Percentiles rank a stretch among this genome's conserved stretches.
Conservation (phyloP, 2,113 vertebrate species). For the Poeciliopsis retropinna region DNA sequence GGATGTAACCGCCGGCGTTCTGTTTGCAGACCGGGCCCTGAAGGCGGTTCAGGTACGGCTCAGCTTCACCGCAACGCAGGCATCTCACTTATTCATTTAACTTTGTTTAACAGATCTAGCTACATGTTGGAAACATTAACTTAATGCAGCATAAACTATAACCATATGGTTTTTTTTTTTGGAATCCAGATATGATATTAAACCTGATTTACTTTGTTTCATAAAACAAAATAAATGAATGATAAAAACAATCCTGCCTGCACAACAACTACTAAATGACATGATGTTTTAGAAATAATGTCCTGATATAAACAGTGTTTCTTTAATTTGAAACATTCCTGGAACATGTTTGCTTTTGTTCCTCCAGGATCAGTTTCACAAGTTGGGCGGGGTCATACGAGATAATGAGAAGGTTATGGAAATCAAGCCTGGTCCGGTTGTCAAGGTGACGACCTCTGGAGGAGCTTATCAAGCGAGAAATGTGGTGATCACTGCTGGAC, state of each 20-base stretch:
- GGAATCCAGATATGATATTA: no score
- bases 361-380: slow-evolving; percentile 81
- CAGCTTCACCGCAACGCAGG: background rate
- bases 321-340: background rate
- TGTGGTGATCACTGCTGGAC: slow-evolving; percentile 86
- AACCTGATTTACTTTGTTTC: no score
- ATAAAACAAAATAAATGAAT: no score
- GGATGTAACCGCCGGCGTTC: slow-evolving; percentile 84
- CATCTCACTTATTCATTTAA: no score
- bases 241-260: no score
- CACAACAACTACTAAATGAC: no score
- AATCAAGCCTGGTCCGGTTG: slow-evolving; percentile 81
- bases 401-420: slow-evolving; percentile 86
- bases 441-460: slow-evolving; percentile 80
- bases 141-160: no score
- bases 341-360: background rate
- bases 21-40: slow-evolving; percentile 88
- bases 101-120: no score
- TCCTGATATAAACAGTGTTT: no score
- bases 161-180: no score
- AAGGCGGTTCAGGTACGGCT: slow-evolving; percentile 84
- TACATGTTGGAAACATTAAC: no score
- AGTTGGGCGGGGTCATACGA: slow-evolving; percentile 78
- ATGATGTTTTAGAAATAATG: no score
- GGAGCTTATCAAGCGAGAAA: slow-evolving; percentile 81